These are phyloP conservation scores for Chaitophorus viminalis DNA, from an alignment of 2,888 invertebrate species.

Conservation along the genomic window DNA sequence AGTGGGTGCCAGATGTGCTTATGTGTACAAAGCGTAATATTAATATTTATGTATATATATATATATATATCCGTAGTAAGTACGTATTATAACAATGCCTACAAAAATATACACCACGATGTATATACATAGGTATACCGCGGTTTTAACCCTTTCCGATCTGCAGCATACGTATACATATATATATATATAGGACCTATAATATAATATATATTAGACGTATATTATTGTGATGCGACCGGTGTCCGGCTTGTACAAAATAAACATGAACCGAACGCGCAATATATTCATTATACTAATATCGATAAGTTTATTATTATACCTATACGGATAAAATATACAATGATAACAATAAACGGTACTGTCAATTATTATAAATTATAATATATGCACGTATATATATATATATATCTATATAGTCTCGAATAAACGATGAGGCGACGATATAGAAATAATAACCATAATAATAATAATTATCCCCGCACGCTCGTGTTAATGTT, in stretches of 20 bases:
- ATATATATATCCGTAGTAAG: too few relatives aligned
- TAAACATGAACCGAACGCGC: slow-evolving; percentile 3
- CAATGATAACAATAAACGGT: neutral
- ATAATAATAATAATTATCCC: slow-evolving; percentile 7
- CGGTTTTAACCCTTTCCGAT: too few relatives aligned
- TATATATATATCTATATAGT: neutral
- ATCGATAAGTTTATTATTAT: neutral
- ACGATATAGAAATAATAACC: too few relatives aligned
- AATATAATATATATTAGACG: too few relatives aligned
- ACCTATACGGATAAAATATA: too few relatives aligned
- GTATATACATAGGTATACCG: too few relatives aligned
- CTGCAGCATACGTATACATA: too few relatives aligned
- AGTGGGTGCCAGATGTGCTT: slow-evolving; percentile 52
- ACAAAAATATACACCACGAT: too few relatives aligned
- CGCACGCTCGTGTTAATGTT: neutral
- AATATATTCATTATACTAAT: neutral
- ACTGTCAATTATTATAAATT: neutral
- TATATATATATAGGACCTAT: too few relatives aligned
- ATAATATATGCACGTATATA: neutral
- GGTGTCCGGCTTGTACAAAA: slow-evolving; percentile 12
- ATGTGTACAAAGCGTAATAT: neutral
- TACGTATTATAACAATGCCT: too few relatives aligned
- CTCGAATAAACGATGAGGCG: neutral
- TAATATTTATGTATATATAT: too few relatives aligned
- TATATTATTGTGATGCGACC: too few relatives aligned